Percentiles rank a stretch among this genome's conserved stretches.
Evolutionary conservation across 2,113 vertebrate species (phyloP).

Genomic region (Rhinoderma darwinii): DNA sequence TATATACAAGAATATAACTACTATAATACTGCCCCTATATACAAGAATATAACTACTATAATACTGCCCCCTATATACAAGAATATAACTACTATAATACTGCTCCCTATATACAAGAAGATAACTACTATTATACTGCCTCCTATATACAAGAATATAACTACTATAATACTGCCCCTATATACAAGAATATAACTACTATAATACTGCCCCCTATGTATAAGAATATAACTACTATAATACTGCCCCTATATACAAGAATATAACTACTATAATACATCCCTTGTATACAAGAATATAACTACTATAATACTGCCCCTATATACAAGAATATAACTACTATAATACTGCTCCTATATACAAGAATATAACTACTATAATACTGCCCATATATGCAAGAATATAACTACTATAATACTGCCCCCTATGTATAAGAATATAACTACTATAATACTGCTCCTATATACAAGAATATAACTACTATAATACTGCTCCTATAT

Average conservation of each 20-base stretch:
- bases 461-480: constrained; percentile 11
- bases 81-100: constrained; percentile 12
- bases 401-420: constrained; percentile 16
- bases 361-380: constrained; percentile 17
- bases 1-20: too few relatives aligned
- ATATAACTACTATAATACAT: constrained; percentile 12
- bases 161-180: constrained; percentile 12
- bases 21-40: too few relatives aligned
- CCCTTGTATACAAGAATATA: constrained; percentile 1
- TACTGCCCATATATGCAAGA: background rate
- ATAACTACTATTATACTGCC: constrained; percentile 14
- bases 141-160: constrained; percentile 7
- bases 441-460: background rate
- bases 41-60: constrained; percentile 12
- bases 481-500: constrained; percentile 9
- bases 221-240: constrained; percentile 15
- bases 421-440: background rate
- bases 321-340: constrained; percentile 8
- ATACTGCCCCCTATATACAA: constrained; percentile 1
- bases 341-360: background rate
- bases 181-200: constrained; percentile 8
- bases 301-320: constrained; percentile 6
- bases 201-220: constrained; percentile 8
- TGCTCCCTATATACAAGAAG: background rate
- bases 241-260: background rate